Conservation (phyloP, 2,888 invertebrate genomes). For the Spisula subtruncata region DNA sequence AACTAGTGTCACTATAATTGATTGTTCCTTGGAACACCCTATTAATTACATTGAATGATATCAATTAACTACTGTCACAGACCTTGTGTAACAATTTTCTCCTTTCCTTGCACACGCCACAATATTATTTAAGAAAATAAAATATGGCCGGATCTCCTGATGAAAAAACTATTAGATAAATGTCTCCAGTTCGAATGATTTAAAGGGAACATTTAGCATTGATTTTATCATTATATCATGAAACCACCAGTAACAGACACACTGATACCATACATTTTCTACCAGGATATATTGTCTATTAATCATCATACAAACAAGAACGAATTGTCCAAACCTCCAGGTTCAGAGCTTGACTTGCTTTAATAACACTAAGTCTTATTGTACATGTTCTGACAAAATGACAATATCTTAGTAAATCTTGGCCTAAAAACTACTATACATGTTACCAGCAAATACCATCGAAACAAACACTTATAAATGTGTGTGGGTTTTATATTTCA, state of each 20-base stretch:
- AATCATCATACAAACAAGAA: no score
- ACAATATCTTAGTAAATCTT: no score
- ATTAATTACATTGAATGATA: neutral
- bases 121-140: constrained; percentile 26
- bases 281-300: no score
- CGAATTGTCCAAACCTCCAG: no score
- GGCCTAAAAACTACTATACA: no score
- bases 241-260: neutral
- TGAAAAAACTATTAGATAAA: neutral
- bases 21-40: neutral
- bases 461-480: no score
- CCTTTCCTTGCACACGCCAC: neutral
- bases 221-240: constrained; percentile 6
- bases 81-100: neutral
- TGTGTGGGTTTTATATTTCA: no score
- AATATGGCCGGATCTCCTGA: constrained; percentile 7
- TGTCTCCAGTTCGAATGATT: neutral
- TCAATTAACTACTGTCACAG: constrained; percentile 8
- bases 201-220: constrained; percentile 15
- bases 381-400: no score
- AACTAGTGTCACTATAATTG: neutral
- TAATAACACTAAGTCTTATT: no score
- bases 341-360: no score
- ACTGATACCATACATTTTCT: neutral
- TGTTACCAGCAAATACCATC: no score